A percentile compares a stretch with the other conserved stretches of the same genome.
Evolutionary conservation across 2,113 vertebrate genomes (phyloP).

Genomic region (Callocephalon fimbriatum): DNA sequence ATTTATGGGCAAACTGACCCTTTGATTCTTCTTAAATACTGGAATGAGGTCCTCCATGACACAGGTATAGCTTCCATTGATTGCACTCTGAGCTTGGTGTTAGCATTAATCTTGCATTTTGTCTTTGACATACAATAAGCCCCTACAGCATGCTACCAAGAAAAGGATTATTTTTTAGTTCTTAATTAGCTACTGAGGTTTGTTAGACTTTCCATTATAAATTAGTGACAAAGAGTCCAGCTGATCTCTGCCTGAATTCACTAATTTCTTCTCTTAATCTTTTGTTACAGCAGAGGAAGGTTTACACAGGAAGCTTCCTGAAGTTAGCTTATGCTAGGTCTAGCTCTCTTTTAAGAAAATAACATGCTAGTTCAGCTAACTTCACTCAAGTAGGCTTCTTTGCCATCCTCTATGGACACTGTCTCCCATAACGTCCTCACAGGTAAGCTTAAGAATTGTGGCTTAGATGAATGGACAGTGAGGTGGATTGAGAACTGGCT

Average conservation of each 20-base stretch:
- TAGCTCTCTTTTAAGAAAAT: neutral
- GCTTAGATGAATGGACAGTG: neutral
- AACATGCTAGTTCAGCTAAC: neutral
- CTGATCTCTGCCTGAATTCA: neutral
- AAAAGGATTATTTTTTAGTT: neutral
- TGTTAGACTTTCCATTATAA: neutral
- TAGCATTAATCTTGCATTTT: neutral
- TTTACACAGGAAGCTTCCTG: neutral
- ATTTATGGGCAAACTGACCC: neutral
- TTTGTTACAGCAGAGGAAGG: neutral
- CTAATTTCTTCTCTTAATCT: neutral
- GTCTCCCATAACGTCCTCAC: neutral
- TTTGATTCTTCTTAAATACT: neutral
- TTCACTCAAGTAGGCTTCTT: neutral
- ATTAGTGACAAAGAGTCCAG: neutral
- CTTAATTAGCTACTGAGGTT: neutral
- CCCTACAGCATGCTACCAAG: neutral
- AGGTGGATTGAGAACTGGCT: neutral
- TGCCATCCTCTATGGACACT: neutral
- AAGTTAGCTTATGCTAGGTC: neutral
- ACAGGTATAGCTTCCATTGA: neutral
- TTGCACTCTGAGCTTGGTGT: neutral
- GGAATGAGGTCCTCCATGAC: neutral
- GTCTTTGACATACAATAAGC: neutral
- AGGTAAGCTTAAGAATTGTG: neutral